Conservation (phyloP, 2,797 vertebrate species). For the Tenualosa ilisha region DNA sequence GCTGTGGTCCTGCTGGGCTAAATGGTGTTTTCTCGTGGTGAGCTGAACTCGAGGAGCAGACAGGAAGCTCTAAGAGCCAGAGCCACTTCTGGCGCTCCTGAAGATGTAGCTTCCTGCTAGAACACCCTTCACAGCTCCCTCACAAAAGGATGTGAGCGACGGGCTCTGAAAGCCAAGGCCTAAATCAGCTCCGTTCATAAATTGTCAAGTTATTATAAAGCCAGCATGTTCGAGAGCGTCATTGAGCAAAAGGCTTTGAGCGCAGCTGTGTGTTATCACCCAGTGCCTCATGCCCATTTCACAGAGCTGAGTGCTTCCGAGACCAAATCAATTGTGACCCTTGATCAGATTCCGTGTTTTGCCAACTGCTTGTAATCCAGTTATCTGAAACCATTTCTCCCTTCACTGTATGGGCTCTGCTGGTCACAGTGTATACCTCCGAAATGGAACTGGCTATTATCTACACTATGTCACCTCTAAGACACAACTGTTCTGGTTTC, state of each 20-base stretch:
- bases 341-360: conserved; percentile 45
- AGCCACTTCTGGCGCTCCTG: neutral
- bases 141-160: neutral
- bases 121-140: neutral
- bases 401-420: neutral
- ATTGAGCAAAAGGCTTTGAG: neutral
- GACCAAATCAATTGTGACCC: conserved; percentile 36
- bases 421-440: neutral
- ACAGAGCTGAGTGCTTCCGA: conserved; percentile 22
- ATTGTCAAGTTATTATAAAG: neutral
- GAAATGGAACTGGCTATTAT: neutral
- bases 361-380: conserved; percentile 49
- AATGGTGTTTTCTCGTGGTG: neutral
- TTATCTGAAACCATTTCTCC: conserved; percentile 29
- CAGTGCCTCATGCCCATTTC: conserved; percentile 44
- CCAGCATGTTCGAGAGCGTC: neutral
- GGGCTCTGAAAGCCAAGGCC: neutral
- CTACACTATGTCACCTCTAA: neutral
- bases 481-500: neutral
- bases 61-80: neutral
- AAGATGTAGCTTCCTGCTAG: neutral
- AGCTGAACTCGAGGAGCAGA: neutral
- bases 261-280: neutral
- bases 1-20: neutral
- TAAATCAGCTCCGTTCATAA: neutral